phyloP scores from a whole-genome alignment of 2,888 invertebrate species.

The Ornithoptera alexandrae region DNA sequence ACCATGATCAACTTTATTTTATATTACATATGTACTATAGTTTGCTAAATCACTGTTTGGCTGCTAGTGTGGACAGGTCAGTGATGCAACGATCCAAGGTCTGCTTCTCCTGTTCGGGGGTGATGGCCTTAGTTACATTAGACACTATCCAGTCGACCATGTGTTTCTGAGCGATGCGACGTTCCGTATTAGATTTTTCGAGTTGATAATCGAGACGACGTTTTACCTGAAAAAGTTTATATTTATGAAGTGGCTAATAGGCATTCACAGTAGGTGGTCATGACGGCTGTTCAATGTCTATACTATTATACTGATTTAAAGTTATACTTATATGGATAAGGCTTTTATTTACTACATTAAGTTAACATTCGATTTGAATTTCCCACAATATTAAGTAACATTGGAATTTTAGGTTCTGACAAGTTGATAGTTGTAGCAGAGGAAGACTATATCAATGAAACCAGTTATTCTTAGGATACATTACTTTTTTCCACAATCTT shows the following conservation, averaged over 20 bases:
- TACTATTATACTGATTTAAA: not conserved
- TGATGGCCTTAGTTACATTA: slow-evolving; percentile 91
- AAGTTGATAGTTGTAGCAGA: too few relatives aligned
- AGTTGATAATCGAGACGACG: slow-evolving; percentile 95
- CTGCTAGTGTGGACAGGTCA: slow-evolving; percentile 88
- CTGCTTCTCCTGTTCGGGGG: slow-evolving; percentile 96
- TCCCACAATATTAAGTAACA: too few relatives aligned
- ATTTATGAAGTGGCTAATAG: not conserved
- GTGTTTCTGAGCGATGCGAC: slow-evolving; percentile 93
- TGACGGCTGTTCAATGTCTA: not conserved
- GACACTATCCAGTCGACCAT: slow-evolving; percentile 96
- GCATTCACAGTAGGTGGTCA: too few relatives aligned
- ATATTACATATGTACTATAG: slow-evolving; percentile 39
- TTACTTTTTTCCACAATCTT: too few relatives aligned
- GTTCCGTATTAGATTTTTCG: slow-evolving; percentile 89
- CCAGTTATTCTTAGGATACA: too few relatives aligned
- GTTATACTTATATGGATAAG: too few relatives aligned
- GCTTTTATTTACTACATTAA: too few relatives aligned
- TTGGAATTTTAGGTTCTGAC: too few relatives aligned
- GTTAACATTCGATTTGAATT: too few relatives aligned
- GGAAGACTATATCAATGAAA: too few relatives aligned
- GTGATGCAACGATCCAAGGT: slow-evolving; percentile 92
- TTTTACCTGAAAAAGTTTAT: slow-evolving; percentile 81
- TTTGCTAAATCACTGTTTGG: slow-evolving; percentile 50
- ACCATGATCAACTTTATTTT: slow-evolving; percentile 27